Evolutionary conservation across 2,113 vertebrate species (phyloP).

Genomic region (Oreochromis tanganicae): DNA sequence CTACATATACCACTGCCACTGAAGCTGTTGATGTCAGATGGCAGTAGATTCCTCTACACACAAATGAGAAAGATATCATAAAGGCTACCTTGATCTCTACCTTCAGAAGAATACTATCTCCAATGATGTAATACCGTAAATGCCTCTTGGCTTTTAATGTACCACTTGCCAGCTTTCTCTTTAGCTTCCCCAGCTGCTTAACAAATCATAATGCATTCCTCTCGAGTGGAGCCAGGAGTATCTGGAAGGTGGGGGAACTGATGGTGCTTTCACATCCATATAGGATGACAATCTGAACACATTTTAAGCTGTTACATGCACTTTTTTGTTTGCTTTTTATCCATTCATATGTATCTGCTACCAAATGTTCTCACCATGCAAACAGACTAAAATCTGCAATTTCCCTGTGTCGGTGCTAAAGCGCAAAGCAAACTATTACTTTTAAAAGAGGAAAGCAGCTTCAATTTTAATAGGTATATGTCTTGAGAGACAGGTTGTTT

Average conservation of each 20-base stretch:
- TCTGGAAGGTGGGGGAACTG: not conserved
- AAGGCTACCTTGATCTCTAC: not conserved
- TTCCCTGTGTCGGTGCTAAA: not conserved
- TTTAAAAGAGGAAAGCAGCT: not conserved
- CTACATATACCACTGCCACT: not conserved
- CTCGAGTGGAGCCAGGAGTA: not conserved
- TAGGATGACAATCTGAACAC: not conserved
- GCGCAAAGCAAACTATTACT: not conserved
- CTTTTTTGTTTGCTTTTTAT: not conserved
- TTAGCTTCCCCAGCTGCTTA: constrained; percentile 1
- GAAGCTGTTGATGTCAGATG: not conserved
- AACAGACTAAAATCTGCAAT: not conserved
- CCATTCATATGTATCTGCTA: not conserved
- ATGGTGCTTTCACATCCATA: not conserved
- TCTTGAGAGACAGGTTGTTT: not conserved
- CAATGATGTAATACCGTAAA: not conserved
- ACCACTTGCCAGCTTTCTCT: constrained; percentile 1
- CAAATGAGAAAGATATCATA: not conserved
- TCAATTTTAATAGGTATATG: not conserved
- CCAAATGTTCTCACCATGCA: not conserved
- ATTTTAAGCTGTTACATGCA: not conserved
- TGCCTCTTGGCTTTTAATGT: not conserved
- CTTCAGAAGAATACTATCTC: not conserved
- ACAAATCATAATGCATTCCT: constrained; percentile 28
- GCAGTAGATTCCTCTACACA: not conserved